Evolutionary conservation across 53 echinoderm and acorn worm species (phyloP).

Genomic region (Pentamera pediparva): DNA sequence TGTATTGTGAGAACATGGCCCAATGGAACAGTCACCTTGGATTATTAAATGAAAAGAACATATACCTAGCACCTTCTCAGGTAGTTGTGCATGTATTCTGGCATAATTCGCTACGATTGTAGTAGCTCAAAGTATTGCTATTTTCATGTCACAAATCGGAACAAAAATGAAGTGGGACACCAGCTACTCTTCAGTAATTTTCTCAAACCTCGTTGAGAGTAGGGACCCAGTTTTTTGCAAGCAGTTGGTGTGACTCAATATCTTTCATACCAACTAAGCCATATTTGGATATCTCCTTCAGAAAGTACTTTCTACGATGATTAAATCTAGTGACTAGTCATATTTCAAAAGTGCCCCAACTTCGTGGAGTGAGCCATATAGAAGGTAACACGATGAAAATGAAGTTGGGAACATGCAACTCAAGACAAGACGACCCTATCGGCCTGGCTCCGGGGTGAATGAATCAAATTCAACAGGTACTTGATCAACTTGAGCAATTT

Average conservation of each 20-base stretch:
- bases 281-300: background rate
- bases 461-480: too few species aligned
- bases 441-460: too few species aligned
- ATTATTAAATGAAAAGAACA: background rate
- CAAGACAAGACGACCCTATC: too few species aligned
- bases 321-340: background rate
- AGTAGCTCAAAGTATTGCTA: background rate
- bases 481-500: too few species aligned
- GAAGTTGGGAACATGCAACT: too few species aligned
- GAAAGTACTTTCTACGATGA: background rate
- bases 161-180: constrained; percentile 2
- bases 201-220: background rate
- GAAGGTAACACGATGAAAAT: too few species aligned
- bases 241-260: background rate
- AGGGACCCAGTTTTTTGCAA: background rate
- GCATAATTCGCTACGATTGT: background rate
- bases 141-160: background rate
- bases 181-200: background rate
- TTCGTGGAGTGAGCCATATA: constrained; percentile 14
- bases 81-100: background rate
- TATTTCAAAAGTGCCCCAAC: constrained; percentile 18
- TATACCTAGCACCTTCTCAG: background rate
- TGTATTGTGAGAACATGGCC: background rate
- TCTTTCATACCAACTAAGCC: background rate
- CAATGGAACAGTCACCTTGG: background rate